Evolutionary conservation across 2,888 invertebrate species (phyloP).

Genomic region (Brachypterus glaber): DNA sequence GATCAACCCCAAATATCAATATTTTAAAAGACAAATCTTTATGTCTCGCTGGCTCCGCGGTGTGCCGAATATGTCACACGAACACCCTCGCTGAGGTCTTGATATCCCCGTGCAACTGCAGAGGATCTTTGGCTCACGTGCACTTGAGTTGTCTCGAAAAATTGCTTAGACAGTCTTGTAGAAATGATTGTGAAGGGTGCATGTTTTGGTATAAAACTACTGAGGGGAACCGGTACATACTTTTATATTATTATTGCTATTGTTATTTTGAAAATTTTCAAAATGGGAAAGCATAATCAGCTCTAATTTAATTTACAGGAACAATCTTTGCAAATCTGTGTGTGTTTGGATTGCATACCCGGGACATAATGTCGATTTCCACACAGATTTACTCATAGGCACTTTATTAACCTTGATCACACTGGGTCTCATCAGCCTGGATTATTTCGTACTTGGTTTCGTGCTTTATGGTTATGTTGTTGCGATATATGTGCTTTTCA

Average conservation of each 20-base stretch:
- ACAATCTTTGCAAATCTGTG: slow-evolving; percentile 51
- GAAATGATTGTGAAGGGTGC: slow-evolving; percentile 61
- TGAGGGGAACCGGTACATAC: slow-evolving; percentile 42
- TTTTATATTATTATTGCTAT: too few relatives aligned
- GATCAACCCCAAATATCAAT: too few relatives aligned
- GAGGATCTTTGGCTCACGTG: slow-evolving; percentile 59
- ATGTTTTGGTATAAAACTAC: slow-evolving; percentile 48
- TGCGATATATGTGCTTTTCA: slow-evolving; percentile 54
- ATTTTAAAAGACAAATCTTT: too few relatives aligned
- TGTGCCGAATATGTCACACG: slow-evolving; percentile 57
- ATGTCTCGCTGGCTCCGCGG: slow-evolving; percentile 47
- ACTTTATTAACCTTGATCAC: slow-evolving; percentile 57
- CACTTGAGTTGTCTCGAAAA: slow-evolving; percentile 59
- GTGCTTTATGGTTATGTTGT: slow-evolving; percentile 54
- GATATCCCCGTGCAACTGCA: slow-evolving; percentile 60
- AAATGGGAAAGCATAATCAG: too few relatives aligned
- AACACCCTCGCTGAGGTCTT: slow-evolving; percentile 43
- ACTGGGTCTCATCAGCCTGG: slow-evolving; percentile 51
- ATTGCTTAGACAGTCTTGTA: slow-evolving; percentile 61
- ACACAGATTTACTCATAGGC: slow-evolving; percentile 56
- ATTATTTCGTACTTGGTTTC: slow-evolving; percentile 56
- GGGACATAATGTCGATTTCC: slow-evolving; percentile 50
- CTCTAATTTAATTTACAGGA: too few relatives aligned
- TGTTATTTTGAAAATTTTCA: too few relatives aligned
- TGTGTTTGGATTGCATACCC: slow-evolving; percentile 58